Percentiles rank a stretch among this genome's conserved stretches.
These are phyloP conservation scores for Ormyrus nitidulus DNA, from an alignment of 2,888 invertebrate species.

Conservation along the genomic window DNA sequence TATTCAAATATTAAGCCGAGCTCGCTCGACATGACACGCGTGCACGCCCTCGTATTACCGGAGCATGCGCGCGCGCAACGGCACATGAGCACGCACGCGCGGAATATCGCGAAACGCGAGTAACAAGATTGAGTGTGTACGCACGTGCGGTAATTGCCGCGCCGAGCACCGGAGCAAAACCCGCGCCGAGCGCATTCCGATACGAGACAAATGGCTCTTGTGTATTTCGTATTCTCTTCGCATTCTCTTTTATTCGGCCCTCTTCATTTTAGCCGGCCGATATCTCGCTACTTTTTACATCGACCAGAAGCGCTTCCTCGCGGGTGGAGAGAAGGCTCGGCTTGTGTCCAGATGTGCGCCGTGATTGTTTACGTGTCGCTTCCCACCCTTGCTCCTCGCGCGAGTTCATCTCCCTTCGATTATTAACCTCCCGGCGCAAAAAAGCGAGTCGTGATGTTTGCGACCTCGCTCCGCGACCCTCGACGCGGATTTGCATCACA, in stretches of 20 bases:
- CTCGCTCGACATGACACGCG: conserved; percentile 48
- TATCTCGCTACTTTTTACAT: conserved; percentile 4
- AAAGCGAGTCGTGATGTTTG: neutral
- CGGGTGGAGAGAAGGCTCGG: conserved; percentile 19
- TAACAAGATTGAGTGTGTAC: conserved; percentile 48
- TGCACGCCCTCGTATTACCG: conserved; percentile 52
- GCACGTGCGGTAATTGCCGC: conserved; percentile 46
- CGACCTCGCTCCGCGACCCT: conserved; percentile 5
- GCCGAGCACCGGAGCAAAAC: conserved; percentile 15
- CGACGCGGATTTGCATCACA: conserved; percentile 20
- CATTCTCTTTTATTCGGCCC: neutral
- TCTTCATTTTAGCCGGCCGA: neutral
- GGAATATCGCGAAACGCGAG: conserved; percentile 34
- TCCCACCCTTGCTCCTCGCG: conserved; percentile 22
- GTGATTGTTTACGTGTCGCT: conserved; percentile 36
- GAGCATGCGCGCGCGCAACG: conserved; percentile 11
- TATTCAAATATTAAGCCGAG: conserved; percentile 68
- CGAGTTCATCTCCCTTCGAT: conserved; percentile 22
- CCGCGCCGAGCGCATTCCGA: conserved; percentile 42
- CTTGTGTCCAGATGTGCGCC: conserved; percentile 15
- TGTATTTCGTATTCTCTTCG: conserved; percentile 20
- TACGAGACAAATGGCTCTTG: conserved; percentile 53
- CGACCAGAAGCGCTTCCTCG: neutral
- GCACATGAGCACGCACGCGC: conserved; percentile 8
- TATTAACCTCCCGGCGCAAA: neutral